phyloP scores from a whole-genome alignment of 2,888 invertebrate species.

The Eupithecia inturbata region DNA sequence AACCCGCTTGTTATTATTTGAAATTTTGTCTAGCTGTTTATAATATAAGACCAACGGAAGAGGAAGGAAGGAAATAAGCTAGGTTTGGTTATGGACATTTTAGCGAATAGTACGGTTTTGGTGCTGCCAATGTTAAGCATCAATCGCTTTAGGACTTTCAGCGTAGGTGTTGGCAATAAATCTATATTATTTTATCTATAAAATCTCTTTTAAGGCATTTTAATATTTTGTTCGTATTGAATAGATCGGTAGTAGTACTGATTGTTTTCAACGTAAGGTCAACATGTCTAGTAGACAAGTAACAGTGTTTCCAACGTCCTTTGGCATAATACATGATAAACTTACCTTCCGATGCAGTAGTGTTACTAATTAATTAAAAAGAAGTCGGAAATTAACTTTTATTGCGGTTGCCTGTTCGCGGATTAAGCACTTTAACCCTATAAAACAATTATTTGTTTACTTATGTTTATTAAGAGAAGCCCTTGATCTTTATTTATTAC shows the following conservation, averaged over 20 bases:
- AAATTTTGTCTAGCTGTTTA: not conserved
- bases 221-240: not conserved
- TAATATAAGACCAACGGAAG: not conserved
- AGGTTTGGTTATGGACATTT: not conserved
- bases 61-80: not conserved
- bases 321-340: conserved; percentile 33
- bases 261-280: conserved; percentile 47
- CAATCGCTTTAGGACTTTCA: not conserved
- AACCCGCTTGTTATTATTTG: conserved; percentile 4
- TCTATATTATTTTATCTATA: not conserved
- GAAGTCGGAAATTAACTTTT: conserved; percentile 30
- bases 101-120: not conserved
- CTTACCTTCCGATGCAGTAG: conserved; percentile 18
- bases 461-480: conserved; percentile 16
- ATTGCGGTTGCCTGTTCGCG: conserved; percentile 29
- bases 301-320: conserved; percentile 48
- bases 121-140: conserved; percentile 14
- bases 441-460: conserved; percentile 13
- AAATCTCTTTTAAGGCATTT: not conserved
- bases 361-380: conserved; percentile 20
- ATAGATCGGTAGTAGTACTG: conserved; percentile 2
- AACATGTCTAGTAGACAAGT: conserved; percentile 37
- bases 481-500: conserved; percentile 33
- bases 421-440: conserved; percentile 31
- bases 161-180: not conserved